Evolutionary conservation across 1,140 invertebrate species (phyloP).

Genomic region (Zeugodacus cucurbitae): DNA sequence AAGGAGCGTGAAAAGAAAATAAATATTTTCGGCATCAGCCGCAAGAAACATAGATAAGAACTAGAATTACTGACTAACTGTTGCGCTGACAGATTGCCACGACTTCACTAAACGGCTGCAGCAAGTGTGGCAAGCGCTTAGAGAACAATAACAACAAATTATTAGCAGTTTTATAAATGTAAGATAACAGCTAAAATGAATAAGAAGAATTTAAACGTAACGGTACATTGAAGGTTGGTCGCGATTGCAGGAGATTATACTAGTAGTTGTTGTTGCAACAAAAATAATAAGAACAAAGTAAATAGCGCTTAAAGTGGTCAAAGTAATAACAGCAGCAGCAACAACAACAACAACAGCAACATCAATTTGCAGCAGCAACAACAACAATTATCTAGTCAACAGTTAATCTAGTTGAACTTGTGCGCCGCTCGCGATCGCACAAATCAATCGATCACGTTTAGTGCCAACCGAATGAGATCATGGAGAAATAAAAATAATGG

Average conservation of each 20-base stretch:
- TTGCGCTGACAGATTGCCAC: constrained; percentile 62
- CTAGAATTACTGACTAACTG: constrained; percentile 42
- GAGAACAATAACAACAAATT: not conserved
- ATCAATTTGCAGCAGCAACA: not conserved
- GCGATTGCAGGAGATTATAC: not conserved
- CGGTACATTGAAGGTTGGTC: not conserved
- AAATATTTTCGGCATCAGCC: not conserved
- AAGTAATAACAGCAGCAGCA: not conserved
- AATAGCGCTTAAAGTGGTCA: not conserved
- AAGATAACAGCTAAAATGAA: not conserved
- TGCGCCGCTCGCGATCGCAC: constrained; percentile 54
- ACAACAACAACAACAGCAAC: constrained; percentile 50
- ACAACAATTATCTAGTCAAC: constrained; percentile 65
- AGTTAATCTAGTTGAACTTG: constrained; percentile 65
- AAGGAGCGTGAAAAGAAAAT: not conserved
- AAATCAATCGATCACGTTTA: constrained; percentile 66
- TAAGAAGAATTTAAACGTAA: not conserved
- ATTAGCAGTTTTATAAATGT: not conserved
- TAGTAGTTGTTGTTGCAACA: not conserved
- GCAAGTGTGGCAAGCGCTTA: constrained; percentile 47
- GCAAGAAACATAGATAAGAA: not conserved
- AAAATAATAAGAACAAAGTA: not conserved
- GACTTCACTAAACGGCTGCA: constrained; percentile 42
- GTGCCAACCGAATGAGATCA: constrained; percentile 41
- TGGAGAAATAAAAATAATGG: not conserved